Conservation (phyloP, 2,113 vertebrate species). For the Phasianus colchicus region DNA sequence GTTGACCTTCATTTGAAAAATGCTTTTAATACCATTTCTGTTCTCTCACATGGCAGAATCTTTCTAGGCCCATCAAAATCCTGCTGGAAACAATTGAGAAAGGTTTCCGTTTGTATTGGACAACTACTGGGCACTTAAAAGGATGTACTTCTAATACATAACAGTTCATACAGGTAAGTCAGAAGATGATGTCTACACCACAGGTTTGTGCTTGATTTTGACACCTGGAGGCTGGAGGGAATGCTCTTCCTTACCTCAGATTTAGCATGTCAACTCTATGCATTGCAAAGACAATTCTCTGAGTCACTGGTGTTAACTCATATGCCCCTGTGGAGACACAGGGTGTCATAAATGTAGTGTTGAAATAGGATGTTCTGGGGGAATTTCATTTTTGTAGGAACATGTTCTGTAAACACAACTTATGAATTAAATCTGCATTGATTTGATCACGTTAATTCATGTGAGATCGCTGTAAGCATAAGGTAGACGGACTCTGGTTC, state of each 20-base stretch:
- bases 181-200: accelerated
- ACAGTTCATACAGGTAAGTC: background rate
- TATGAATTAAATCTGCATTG: background rate
- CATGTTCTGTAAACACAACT: background rate
- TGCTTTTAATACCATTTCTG: background rate
- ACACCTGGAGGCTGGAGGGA: background rate
- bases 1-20: background rate
- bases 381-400: background rate
- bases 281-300: background rate
- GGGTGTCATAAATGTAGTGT: accelerated
- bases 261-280: background rate
- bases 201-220: background rate
- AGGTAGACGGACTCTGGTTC: background rate
- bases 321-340: accelerated
- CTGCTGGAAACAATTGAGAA: background rate
- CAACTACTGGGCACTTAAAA: background rate
- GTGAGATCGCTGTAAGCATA: background rate
- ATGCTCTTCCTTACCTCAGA: background rate
- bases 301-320: background rate
- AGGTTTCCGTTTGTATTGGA: accelerated
- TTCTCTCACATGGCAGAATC: background rate
- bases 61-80: background rate
- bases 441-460: background rate
- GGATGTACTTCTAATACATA: background rate
- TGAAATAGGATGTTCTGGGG: background rate